Evolutionary conservation across 2,113 vertebrate species (phyloP).

Genomic region (Colius striatus): DNA sequence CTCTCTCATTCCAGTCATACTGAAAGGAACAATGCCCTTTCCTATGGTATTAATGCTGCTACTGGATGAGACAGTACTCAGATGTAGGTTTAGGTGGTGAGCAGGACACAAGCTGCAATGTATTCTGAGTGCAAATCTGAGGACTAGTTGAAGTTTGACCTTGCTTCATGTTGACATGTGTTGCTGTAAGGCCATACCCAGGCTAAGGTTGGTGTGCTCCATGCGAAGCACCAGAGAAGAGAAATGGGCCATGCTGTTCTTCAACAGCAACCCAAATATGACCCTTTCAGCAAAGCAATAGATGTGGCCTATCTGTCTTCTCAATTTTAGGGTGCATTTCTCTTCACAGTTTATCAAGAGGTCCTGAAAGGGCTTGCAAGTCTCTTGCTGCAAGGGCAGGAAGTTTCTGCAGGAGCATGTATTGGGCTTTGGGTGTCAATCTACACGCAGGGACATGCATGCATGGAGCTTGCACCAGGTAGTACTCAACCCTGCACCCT

Average conservation of each 20-base stretch:
- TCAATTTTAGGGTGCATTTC: not conserved
- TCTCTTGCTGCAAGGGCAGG: not conserved
- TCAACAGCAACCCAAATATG: fast-evolving
- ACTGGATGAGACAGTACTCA: fast-evolving
- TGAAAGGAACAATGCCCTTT: not conserved
- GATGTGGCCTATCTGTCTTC: fast-evolving
- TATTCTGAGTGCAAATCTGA: not conserved
- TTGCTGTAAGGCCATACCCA: not conserved
- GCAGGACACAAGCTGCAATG: fast-evolving
- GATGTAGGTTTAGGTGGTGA: not conserved
- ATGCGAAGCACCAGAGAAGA: not conserved
- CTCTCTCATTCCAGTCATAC: not conserved
- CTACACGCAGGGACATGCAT: fast-evolving
- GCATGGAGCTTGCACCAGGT: fast-evolving
- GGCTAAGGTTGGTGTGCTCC: not conserved
- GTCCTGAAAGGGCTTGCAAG: not conserved
- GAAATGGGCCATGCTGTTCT: fast-evolving
- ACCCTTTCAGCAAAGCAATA: fast-evolving
- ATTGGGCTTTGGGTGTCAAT: not conserved
- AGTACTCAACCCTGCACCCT: not conserved
- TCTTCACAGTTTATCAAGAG: not conserved
- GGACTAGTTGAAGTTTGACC: not conserved
- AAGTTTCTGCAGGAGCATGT: not conserved
- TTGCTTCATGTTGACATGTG: not conserved
- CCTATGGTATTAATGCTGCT: not conserved